A percentile compares a stretch with the other conserved stretches of the same genome.
phyloP scores from a whole-genome alignment of 2,797 vertebrate genomes.

The Coilia nasus region DNA sequence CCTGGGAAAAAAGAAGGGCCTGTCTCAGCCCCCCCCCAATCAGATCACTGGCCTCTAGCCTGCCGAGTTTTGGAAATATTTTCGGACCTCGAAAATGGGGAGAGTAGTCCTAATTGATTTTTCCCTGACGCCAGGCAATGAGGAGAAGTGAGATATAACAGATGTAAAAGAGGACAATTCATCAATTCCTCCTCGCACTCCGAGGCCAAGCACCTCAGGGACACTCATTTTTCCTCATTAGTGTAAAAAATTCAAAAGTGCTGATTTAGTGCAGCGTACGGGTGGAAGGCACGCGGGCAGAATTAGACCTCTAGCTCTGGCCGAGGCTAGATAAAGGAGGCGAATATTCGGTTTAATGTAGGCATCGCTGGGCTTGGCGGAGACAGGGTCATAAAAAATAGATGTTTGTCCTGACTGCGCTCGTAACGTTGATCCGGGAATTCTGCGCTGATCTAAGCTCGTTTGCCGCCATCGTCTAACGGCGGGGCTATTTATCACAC shows the following conservation, averaged over 20 bases:
- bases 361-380: constrained; percentile 32
- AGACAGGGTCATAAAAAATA: constrained; percentile 84
- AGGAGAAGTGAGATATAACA: constrained; percentile 32
- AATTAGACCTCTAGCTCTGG: background rate
- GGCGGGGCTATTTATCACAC: constrained; percentile 76
- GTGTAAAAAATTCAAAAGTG: constrained; percentile 49
- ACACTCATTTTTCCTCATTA: constrained; percentile 62
- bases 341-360: background rate
- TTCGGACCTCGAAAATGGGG: constrained; percentile 22
- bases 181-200: constrained; percentile 36
- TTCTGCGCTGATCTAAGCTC: constrained; percentile 78
- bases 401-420: constrained; percentile 85
- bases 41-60: constrained; percentile 51
- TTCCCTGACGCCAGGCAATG: constrained; percentile 33
- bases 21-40: constrained; percentile 34
- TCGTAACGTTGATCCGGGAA: constrained; percentile 85
- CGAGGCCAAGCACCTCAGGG: constrained; percentile 33
- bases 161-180: constrained; percentile 38
- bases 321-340: background rate
- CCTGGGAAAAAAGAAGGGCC: constrained; percentile 48
- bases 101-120: constrained; percentile 70
- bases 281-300: background rate
- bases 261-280: constrained; percentile 75
- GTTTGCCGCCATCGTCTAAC: constrained; percentile 80
- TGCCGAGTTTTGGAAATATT: constrained; percentile 51